Conservation (phyloP, 2,888 invertebrate species). For the Eulithis prunata region DNA sequence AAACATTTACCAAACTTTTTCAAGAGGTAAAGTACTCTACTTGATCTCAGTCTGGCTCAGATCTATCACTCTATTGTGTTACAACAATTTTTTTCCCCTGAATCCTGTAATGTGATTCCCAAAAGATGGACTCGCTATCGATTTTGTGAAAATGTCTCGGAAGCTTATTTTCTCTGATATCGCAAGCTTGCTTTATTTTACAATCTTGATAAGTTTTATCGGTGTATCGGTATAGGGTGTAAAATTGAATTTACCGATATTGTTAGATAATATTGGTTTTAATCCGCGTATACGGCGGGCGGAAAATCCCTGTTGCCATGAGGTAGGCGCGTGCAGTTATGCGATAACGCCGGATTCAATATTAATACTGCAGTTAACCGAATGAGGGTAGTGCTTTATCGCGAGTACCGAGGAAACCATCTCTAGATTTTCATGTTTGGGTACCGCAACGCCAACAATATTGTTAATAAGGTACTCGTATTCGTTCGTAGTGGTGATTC, state of each 20-base stretch:
- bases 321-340: constrained; percentile 10
- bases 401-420: too few relatives aligned
- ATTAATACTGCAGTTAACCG: constrained; percentile 16
- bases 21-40: constrained; percentile 41
- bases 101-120: constrained; percentile 31
- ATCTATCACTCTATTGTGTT: constrained; percentile 36
- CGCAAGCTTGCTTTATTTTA: constrained; percentile 28
- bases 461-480: too few relatives aligned
- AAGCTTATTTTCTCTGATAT: constrained; percentile 8
- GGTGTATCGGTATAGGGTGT: constrained; percentile 16
- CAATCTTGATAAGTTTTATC: constrained; percentile 33
- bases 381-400: constrained; percentile 3
- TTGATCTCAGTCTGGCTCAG: constrained; percentile 45
- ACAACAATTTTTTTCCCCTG: constrained; percentile 29
- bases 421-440: too few relatives aligned
- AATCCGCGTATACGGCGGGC: constrained; percentile 17
- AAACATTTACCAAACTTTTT: constrained; percentile 50
- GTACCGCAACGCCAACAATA: too few relatives aligned
- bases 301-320: constrained; percentile 16
- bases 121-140: constrained; percentile 20
- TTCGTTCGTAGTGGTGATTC: too few relatives aligned
- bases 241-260: constrained; percentile 31
- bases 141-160: constrained; percentile 14
- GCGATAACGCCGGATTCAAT: constrained; percentile 18
- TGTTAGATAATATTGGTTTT: constrained; percentile 3